Conservation (phyloP, 2,797 vertebrate species). For the Oreortyx pictus region DNA sequence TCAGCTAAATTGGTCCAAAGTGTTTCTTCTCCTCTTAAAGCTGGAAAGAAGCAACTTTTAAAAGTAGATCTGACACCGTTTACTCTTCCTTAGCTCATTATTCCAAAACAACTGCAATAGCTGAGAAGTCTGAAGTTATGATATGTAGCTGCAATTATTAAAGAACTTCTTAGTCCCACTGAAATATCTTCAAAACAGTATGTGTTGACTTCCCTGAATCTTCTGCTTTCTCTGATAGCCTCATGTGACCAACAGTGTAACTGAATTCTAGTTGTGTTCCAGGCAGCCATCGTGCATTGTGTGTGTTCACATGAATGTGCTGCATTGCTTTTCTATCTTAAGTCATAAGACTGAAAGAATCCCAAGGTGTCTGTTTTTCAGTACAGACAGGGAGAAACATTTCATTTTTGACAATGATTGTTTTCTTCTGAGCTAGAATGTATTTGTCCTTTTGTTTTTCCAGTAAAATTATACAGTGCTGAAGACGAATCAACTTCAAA, state of each 20-base stretch:
- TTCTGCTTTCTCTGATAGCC: not conserved
- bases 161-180: not conserved
- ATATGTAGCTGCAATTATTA: not conserved
- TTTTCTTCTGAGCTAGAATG: not conserved
- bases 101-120: not conserved
- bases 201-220: not conserved
- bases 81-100: not conserved
- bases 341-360: not conserved
- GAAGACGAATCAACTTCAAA: constrained; percentile 77
- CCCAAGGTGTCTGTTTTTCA: not conserved
- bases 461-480: constrained; percentile 85
- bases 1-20: not conserved
- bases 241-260: not conserved
- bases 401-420: not conserved
- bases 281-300: not conserved
- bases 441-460: not conserved
- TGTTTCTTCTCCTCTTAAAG: not conserved
- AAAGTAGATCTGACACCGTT: not conserved
- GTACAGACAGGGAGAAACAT: not conserved
- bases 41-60: not conserved
- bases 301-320: not conserved
- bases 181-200: not conserved
- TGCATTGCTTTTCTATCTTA: not conserved
- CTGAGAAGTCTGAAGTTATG: not conserved
- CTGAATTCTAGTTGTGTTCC: not conserved